Evolutionary conservation across 2,888 invertebrate genomes (phyloP), one percentile per base, ranked within the genome.

Genomic region (Polyommatus icarus): DNA sequence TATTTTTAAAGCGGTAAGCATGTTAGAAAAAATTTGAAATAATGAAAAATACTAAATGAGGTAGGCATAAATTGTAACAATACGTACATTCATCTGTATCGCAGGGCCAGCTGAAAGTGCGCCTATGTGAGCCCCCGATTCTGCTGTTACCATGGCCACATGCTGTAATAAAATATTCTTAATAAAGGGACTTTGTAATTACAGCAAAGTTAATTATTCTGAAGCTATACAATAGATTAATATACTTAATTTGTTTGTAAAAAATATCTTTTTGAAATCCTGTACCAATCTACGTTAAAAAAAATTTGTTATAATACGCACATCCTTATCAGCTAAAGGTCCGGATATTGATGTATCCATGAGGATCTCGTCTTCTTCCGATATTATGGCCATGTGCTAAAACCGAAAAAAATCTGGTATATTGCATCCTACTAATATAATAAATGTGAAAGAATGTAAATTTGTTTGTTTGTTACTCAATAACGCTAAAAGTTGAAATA

Each of bases 31-130:
- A 57, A 57, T 57, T 57, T 57, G 57, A 57, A 57, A 57, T 18
- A 57, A 57, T 57, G 57, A 57, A 57, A 57, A 57, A 57, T 57
- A 57, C 57, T 57, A 57, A 57, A 57, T 57, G 57, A 57, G 57
- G 57, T 57, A 57, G 57, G 57, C 57, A 57, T 57, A 57, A 57
- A 57, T 57, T 57, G 57, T 57, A 57, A 57, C 57, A 57, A 57
- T 57, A 57, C 57, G n/a, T 57, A 57, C 57, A 57, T 57, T 57
- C 57, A 57, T 57, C 57, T 57, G 57, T 57, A 57, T n/a, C 57
- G 57, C 57, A 57, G 57, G 57, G 57, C 57, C 57, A 57, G 57
- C 57, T 57, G 57, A 57, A 57, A 57, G 57, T 57, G 57, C 57
- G 57, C 57, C 57, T 57, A 57, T 57, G 57, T 57, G n/a, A 57